phyloP scores from a whole-genome alignment of 2,797 vertebrate genomes.

The Sebastes diaconus region DNA sequence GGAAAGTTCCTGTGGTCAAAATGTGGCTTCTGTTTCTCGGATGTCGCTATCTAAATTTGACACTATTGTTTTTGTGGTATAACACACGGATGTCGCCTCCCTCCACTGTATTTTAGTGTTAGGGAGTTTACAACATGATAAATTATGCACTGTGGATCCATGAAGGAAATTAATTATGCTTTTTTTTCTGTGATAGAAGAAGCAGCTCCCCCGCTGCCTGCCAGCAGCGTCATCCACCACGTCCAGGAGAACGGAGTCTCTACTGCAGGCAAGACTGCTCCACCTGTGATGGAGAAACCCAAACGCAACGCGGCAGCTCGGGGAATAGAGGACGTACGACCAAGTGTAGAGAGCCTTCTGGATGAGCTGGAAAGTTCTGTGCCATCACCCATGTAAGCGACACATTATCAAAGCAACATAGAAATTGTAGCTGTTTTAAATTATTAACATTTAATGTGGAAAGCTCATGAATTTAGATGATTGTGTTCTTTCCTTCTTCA shows the following conservation, averaged over 20 bases:
- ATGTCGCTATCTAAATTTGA: not conserved
- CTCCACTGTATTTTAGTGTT: not conserved
- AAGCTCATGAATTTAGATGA: not conserved
- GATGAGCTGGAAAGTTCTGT: constrained; percentile 94
- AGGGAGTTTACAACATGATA: not conserved
- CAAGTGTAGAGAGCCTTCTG: constrained; percentile 93
- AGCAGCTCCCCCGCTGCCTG: constrained; percentile 77
- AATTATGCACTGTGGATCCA: not conserved
- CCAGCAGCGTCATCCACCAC: constrained; percentile 82
- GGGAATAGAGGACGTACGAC: constrained; percentile 88
- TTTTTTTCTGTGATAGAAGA: constrained; percentile 69
- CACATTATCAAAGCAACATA: not conserved
- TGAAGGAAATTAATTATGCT: not conserved
- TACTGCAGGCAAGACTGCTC: constrained; percentile 72
- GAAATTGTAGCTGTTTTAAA: not conserved
- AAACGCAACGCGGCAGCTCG: constrained; percentile 81
- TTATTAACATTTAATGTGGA: not conserved
- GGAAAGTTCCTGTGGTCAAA: too few relatives aligned
- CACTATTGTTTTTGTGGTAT: constrained; percentile 2
- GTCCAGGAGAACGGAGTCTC: constrained; percentile 87
- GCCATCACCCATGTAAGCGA: constrained; percentile 89
- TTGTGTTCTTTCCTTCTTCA: constrained; percentile 54
- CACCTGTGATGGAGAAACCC: constrained; percentile 86
- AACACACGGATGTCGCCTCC: not conserved
- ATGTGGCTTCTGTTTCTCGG: not conserved